These are phyloP conservation scores for Psilanteris sp. DNA, from an alignment of 1,140 invertebrate genomes.

Conservation along the genomic window DNA sequence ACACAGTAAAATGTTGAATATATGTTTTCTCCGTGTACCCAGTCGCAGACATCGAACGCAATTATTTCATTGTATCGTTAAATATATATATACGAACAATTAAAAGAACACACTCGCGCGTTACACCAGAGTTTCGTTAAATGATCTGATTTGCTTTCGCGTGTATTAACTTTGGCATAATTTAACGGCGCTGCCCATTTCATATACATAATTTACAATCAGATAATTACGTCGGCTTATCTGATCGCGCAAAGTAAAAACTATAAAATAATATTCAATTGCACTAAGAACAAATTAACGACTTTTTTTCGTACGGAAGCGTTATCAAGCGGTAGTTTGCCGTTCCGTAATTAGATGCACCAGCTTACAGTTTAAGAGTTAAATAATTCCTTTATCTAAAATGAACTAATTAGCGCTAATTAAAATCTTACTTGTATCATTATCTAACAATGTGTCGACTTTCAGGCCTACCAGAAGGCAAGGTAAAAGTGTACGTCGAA, in stretches of 20 bases:
- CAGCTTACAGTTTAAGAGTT: slow-evolving; percentile 25
- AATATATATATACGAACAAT: no score
- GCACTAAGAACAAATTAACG: slow-evolving; percentile 17
- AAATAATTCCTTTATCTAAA: slow-evolving; percentile 28
- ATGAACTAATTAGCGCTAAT: slow-evolving; percentile 42
- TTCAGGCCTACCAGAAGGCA: slow-evolving; percentile 84
- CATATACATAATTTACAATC: slow-evolving; percentile 9
- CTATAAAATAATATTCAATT: slow-evolving; percentile 13
- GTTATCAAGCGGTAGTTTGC: slow-evolving; percentile 10
- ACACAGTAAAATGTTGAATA: no score
- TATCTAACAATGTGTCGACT: slow-evolving; percentile 63
- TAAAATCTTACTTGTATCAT: slow-evolving; percentile 46
- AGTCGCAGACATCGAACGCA: no score
- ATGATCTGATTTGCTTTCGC: no score
- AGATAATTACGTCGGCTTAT: slow-evolving; percentile 18
- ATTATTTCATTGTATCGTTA: no score
- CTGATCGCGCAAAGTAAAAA: slow-evolving; percentile 6
- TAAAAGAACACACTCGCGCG: no score
- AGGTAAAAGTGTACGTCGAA: slow-evolving; percentile 84
- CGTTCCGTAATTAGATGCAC: slow-evolving; percentile 30
- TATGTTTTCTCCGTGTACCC: no score
- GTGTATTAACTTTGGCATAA: no score
- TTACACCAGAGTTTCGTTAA: no score
- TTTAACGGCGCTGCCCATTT: no score
- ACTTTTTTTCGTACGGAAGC: slow-evolving; percentile 15